Base-by-base conservation (phyloP, 2,888 invertebrate genomes). In the Eupithecia vulgata region DNA sequence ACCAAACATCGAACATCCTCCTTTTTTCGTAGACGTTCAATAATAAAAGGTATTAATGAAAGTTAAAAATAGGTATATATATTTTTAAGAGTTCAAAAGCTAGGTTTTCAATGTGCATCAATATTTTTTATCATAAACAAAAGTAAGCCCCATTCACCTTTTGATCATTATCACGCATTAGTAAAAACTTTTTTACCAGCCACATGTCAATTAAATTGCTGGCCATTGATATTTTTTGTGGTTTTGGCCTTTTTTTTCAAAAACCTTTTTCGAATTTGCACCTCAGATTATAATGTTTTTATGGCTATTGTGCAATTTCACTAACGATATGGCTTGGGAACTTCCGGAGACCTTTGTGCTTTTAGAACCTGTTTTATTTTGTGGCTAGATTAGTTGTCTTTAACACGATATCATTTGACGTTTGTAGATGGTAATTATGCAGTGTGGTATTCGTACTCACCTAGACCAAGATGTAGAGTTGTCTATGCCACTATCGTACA, bases 311-410 rank as follows among this genome's bases (percentile, higher is more conserved):
- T 81, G 83, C 85, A 88, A 91, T 91, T 89, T 85, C 78, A 84
- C 87, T 91, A 93, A 92, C 90, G 90, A 91, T 82, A 86, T 82
- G 81, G 87, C 91, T 89, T 84, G 87, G 80, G 78, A 71, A 86
- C 85, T 90, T 91, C 92, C 90, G 88, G 87, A 78, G 80, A 81
- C 85, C 85, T 85, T 86, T 81, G 52, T 34, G 25, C 72, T 59
- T 68, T 72, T 37, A 74, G 13, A 81, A 82, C 80, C 76, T 82
- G 81, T 81, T 81, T 40, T 30, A 69, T 73, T 67, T 67, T 42
- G 35, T 79, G 77, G 6, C 45, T 48, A 57, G 21, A 10, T 48
- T 52, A n/a, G n/a, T n/a, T 52, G 52, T 21, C 12, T 52, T 1
- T 21, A 52, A 21, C 21, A 12, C 52, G 25, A 13, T 25, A 25